Evolutionary conservation across 1,140 invertebrate species (phyloP).

Genomic region (Lepidurus apus): DNA sequence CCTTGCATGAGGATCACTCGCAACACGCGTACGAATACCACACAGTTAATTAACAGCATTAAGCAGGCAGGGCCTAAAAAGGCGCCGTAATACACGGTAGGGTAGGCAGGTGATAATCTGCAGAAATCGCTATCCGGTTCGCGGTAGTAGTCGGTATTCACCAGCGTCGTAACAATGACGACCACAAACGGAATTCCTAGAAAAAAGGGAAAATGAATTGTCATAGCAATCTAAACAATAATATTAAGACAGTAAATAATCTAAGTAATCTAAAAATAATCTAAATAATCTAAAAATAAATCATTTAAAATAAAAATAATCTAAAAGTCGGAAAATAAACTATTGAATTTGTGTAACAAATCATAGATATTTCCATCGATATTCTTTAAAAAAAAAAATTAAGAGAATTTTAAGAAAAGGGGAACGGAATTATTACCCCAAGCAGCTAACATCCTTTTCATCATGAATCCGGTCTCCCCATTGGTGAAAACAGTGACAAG

Average conservation of each 20-base stretch:
- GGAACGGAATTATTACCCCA: conserved; percentile 48
- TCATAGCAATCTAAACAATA: neutral
- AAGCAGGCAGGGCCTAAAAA: conserved; percentile 47
- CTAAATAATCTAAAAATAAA: conserved; percentile 23
- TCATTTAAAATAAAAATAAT: too few relatives aligned
- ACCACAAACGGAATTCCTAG: conserved; percentile 44
- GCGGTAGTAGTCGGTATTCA: conserved; percentile 39
- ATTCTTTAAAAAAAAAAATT: neutral
- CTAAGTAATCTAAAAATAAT: neutral
- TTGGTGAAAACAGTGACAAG: conserved; percentile 52
- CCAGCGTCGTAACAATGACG: conserved; percentile 37
- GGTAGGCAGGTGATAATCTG: conserved; percentile 39
- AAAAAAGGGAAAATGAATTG: conserved; percentile 37
- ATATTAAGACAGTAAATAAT: too few relatives aligned
- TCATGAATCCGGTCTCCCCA: conserved; percentile 49
- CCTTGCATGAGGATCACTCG: conserved; percentile 45
- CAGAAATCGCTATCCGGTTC: conserved; percentile 39
- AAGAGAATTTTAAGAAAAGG: conserved; percentile 22
- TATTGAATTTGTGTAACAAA: neutral
- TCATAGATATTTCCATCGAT: neutral
- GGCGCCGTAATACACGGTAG: conserved; percentile 39
- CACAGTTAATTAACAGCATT: conserved; percentile 48
- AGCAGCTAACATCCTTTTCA: conserved; percentile 49
- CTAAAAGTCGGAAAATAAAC: too few relatives aligned
- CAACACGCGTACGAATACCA: conserved; percentile 50